Evolutionary conservation across 1,140 invertebrate species (phyloP).

Genomic region (Zaprionus capensis): DNA sequence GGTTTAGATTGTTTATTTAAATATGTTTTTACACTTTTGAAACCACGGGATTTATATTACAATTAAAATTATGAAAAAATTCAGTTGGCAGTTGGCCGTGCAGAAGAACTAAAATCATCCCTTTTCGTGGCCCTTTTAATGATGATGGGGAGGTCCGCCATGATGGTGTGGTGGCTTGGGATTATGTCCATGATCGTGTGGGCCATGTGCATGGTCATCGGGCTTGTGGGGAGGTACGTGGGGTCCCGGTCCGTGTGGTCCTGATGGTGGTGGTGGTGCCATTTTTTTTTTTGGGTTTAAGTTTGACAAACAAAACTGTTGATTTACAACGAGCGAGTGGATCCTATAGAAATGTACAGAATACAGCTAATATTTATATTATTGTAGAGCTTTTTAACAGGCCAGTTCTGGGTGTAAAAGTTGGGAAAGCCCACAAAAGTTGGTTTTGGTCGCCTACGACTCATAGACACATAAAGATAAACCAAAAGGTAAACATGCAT

Average conservation of each 20-base stretch:
- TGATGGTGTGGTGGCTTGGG: conserved; percentile 19
- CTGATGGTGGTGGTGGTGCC: conserved; percentile 55
- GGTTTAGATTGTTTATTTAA: background rate
- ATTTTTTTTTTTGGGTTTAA: conserved; percentile 28
- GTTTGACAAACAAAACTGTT: conserved; percentile 3
- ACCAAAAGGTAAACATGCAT: conserved; percentile 14
- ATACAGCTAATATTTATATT: conserved; percentile 31
- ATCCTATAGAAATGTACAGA: conserved; percentile 9
- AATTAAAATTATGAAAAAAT: background rate
- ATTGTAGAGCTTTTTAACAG: conserved; percentile 24
- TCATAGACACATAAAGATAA: conserved; percentile 22
- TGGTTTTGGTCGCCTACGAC: background rate
- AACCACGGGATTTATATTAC: background rate
- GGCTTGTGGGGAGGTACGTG: conserved; percentile 25
- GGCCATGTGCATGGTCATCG: conserved; percentile 37
- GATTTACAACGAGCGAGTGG: conserved; percentile 36
- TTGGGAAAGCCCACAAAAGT: conserved; percentile 35
- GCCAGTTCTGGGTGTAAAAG: conserved; percentile 11
- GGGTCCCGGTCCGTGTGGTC: conserved; percentile 27
- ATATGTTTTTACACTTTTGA: background rate
- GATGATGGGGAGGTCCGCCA: conserved; percentile 13
- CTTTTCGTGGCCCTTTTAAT: background rate
- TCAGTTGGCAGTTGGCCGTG: background rate
- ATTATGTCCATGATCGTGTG: conserved; percentile 24
- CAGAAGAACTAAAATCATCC: background rate